Base-by-base conservation (phyloP, 2,888 invertebrate species). In the Theristus sp. region DNA sequence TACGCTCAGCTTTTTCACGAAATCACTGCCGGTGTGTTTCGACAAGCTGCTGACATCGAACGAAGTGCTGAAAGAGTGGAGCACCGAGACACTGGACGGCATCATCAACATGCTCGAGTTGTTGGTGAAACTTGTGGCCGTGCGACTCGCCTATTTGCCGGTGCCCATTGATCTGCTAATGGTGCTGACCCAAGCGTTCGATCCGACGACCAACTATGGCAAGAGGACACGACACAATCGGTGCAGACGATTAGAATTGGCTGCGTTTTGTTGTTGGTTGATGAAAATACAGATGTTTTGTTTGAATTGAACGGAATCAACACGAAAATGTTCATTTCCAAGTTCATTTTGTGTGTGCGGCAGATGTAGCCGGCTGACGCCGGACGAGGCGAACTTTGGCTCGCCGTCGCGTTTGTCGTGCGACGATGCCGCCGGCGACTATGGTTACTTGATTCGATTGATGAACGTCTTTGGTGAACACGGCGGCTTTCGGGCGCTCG, bases 1-100 rank as follows among this genome's bases (percentile, higher is more conserved):
- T 38, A 6, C 38, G 17, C 38, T 38, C 56, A 68, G 76, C 38
- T 79, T 79, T 67, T 63, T 77, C 60, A 74, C 75, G 17, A 70
- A 72, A 61, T 75, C 75, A 62, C 73, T 79, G 72, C 76, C 76
- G 53, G 78, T 78, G 65, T 75, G 75, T 53, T 78, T 78, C 66
- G 73, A 72, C 60, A 78, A 79, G 72, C 75, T 76, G 62, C 28
- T 56, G n/a, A 60, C 13, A n/a, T 47, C 60, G 26, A 20, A n/a
- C 27, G 57, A 60, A 46, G 57, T 60, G 22, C n/a, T 13, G 27
- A 53, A 58, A 1, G 31, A 31, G 24, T 79, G 78, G 79, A 73
- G 72, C 31, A 66, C 71, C 30, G 78, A 79, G 64, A 76, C 78
- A 49, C 78, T 78, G 65, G 77, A 38, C 17, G 79, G 79, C 1